A percentile compares a stretch with the other conserved stretches of the same genome.
Conservation (phyloP, 2,113 vertebrate genomes). For the Puma concolor region DNA sequence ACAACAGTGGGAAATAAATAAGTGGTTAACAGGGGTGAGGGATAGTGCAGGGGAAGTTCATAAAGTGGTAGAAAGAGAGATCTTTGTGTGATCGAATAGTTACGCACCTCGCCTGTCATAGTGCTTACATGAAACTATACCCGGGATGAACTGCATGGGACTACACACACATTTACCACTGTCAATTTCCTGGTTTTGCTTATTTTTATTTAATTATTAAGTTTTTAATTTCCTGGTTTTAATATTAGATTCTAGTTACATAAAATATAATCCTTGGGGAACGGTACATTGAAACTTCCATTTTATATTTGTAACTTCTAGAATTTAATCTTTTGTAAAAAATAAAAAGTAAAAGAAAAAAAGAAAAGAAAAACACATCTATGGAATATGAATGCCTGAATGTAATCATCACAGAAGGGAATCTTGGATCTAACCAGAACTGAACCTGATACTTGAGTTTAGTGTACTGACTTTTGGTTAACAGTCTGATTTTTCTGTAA, state of each 20-base stretch:
- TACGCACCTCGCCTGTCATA: neutral
- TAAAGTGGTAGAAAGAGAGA: neutral
- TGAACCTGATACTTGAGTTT: neutral
- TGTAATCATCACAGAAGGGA: neutral
- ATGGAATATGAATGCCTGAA: neutral
- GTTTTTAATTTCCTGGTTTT: neutral
- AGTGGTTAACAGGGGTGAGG: neutral
- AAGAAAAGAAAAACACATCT: neutral
- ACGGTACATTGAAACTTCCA: fast-evolving
- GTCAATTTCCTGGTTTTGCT: neutral
- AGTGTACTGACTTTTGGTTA: neutral
- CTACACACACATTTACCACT: neutral
- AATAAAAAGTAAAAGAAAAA: neutral
- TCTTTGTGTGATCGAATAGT: neutral
- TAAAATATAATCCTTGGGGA: neutral
- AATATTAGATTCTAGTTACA: neutral
- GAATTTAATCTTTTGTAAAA: neutral
- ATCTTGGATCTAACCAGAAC: fast-evolving
- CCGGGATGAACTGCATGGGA: neutral
- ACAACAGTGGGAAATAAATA: neutral
- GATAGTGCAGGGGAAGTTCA: neutral
- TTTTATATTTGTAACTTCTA: neutral
- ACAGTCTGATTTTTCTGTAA: neutral
- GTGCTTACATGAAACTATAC: neutral
- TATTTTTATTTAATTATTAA: no score